Base-by-base conservation (phyloP, 1,140 invertebrate genomes). In the Ips nitidus region DNA sequence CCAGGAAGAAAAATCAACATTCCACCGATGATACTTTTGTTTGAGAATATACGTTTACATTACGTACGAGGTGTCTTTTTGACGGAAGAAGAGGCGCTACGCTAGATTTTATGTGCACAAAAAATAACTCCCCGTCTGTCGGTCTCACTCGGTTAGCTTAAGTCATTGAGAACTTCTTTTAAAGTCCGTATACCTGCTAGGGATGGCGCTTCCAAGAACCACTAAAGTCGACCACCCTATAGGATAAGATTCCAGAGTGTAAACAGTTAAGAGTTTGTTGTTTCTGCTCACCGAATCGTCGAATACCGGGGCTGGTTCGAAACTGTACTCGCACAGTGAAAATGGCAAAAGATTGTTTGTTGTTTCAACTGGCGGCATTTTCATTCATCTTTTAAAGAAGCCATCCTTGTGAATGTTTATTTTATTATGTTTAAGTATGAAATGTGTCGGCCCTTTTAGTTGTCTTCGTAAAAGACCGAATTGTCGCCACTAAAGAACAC, bases 251-350 rank as follows among this genome's bases (percentile, higher is more conserved):
- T 64, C 52, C 61, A 53, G 39, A 64, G 50, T 64, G 61, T 64
- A 64, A 64, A 64, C 61, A 64, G 61, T 64, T 64, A 40, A 53
- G 61, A 52, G 61, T 64, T 64, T 64, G 61, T 64, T 64, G 61
- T 40, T 64, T 50, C 45, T 50, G 22, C 6, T 22, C 45, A 22
- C 45, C 22, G 22, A 22, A 22, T 22, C 22, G 22, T 22, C 22
- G 22, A 22, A 50, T 50, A 50, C 45, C 45, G 45, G 45, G 45
- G 45, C 7, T 50, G 45, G 7, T 50, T 6, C 7, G 22, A 50
- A 50, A 50, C 22, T 50, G 45, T 50, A 50, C 22, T 6, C 6
- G 22, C 45, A 50, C 22, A 50, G 6, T 50, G 22, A 3, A 6
- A 50, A 8, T 50, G 22, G 45, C 22, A 8, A 2, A 50, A 8